A percentile compares a stretch with the other conserved stretches of the same genome.
phyloP scores from a whole-genome alignment of 2,888 invertebrate genomes.

The Drosophila flavopinicola region DNA sequence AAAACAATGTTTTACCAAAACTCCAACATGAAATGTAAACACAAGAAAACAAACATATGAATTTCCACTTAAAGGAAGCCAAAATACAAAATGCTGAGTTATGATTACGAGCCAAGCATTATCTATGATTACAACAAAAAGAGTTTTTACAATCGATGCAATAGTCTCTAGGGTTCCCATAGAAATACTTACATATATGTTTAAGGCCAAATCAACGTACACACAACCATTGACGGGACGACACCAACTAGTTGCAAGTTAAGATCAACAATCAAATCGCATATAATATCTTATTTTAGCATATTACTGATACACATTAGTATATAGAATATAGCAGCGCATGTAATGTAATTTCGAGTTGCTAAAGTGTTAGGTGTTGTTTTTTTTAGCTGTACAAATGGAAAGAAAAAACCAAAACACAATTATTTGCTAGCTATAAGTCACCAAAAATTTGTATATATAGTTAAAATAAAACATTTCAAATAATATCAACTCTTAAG shows the following conservation, averaged over 20 bases:
- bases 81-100: conserved; percentile 34
- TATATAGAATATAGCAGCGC: conserved; percentile 4
- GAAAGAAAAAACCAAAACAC: conserved; percentile 1
- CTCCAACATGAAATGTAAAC: conserved; percentile 25
- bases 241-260: conserved; percentile 39
- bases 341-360: conserved; percentile 15
- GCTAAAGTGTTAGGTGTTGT: conserved; percentile 29
- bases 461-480: conserved; percentile 44
- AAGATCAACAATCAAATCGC: conserved; percentile 54
- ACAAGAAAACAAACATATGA: conserved; percentile 12
- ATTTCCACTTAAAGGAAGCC: conserved; percentile 34
- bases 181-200: conserved; percentile 3
- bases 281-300: conserved; percentile 27
- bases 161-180: conserved; percentile 36
- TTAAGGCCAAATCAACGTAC: conserved; percentile 17
- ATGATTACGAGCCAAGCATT: conserved; percentile 9
- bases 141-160: conserved; percentile 32
- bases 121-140: conserved; percentile 12
- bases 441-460: conserved; percentile 71
- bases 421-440: conserved; percentile 58
- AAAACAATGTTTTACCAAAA: conserved; percentile 46
- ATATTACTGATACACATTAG: background rate
- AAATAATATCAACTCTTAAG: conserved; percentile 23
- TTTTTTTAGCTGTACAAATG: conserved; percentile 39
- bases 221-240: conserved; percentile 19